These are phyloP conservation scores for Manacus vitellinus DNA, from an alignment of 2,113 vertebrate species.

Conservation along the genomic window DNA sequence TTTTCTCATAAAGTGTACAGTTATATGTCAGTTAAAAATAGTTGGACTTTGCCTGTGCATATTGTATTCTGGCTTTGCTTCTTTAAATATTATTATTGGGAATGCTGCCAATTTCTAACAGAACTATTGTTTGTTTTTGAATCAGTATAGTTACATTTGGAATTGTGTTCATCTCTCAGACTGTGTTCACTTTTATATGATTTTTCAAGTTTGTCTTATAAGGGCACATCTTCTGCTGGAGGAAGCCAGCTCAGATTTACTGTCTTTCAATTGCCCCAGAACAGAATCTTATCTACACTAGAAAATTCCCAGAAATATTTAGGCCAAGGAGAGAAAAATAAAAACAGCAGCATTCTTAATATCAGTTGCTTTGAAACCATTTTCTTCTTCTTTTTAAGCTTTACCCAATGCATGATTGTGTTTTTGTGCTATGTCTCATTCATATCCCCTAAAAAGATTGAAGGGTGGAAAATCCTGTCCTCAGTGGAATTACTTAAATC, in stretches of 20 bases:
- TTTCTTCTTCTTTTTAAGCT: background rate
- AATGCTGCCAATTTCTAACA: slow-evolving; percentile 32
- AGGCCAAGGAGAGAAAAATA: background rate
- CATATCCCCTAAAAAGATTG: background rate
- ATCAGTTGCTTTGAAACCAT: background rate
- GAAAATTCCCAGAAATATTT: slow-evolving; percentile 21
- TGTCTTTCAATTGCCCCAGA: background rate
- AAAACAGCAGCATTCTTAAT: background rate
- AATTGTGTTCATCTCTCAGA: background rate
- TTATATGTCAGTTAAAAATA: slow-evolving; percentile 47
- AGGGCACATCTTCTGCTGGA: slow-evolving; percentile 8
- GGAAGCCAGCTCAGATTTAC: background rate
- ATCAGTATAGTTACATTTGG: slow-evolving; percentile 3
- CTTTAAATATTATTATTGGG: slow-evolving; percentile 62
- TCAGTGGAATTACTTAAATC: background rate
- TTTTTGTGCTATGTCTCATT: background rate
- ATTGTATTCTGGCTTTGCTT: slow-evolving; percentile 42
- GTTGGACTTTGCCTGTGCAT: background rate
- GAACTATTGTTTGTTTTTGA: slow-evolving; percentile 53
- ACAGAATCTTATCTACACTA: background rate
- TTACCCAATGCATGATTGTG: background rate
- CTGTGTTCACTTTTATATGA: background rate
- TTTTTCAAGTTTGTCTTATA: slow-evolving; percentile 40
- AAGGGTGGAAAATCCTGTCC: background rate
- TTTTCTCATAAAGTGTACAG: slow-evolving; percentile 19